Conservation (phyloP, 2,113 vertebrate genomes). For the Emydura subglobosa region DNA sequence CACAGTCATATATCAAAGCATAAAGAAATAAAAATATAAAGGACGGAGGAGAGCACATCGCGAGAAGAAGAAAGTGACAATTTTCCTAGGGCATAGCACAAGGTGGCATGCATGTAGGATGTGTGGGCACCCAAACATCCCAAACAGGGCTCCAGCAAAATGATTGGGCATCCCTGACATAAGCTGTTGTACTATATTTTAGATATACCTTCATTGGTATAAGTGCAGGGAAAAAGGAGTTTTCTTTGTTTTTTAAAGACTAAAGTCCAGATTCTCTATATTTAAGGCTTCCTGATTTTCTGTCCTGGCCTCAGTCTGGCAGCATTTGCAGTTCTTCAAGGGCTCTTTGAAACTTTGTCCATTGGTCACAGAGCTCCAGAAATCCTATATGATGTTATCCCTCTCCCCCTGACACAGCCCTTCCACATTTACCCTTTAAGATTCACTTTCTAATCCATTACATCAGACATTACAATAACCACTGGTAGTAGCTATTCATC, state of each 20-base stretch:
- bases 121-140: not conserved
- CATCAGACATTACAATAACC: not conserved
- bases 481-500: not conserved
- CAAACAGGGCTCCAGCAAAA: not conserved
- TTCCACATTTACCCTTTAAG: fast-evolving
- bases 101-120: not conserved
- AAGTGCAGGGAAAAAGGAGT: not conserved
- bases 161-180: not conserved
- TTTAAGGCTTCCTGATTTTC: not conserved
- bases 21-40: not conserved
- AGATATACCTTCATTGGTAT: fast-evolving
- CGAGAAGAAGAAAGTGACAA: not conserved
- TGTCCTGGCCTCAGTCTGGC: not conserved
- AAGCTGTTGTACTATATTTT: fast-evolving
- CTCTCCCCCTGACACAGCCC: not conserved
- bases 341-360: not conserved
- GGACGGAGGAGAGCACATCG: not conserved
- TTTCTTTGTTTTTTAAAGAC: not conserved
- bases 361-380: not conserved
- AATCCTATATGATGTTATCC: not conserved
- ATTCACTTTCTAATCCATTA: not conserved
- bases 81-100: not conserved
- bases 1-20: not conserved
- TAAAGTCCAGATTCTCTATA: not conserved
- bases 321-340: not conserved